These are phyloP conservation scores for Thamnophis elegans DNA, from an alignment of 2,797 vertebrate genomes.

Conservation along the genomic window DNA sequence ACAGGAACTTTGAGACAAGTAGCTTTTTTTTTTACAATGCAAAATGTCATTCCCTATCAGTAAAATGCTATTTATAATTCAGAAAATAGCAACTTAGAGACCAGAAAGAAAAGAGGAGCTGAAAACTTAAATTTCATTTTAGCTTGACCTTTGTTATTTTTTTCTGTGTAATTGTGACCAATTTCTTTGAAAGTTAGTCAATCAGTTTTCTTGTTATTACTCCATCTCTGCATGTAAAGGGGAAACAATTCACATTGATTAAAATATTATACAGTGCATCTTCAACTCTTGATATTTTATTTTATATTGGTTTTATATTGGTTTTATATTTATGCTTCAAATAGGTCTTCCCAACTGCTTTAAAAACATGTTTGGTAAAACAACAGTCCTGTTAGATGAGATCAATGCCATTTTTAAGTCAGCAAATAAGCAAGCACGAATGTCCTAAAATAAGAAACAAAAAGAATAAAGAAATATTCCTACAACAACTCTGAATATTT, in stretches of 20 bases:
- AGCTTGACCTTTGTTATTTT: conserved; percentile 37
- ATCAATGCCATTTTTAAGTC: not conserved
- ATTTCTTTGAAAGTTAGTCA: conserved; percentile 54
- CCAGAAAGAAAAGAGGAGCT: not conserved
- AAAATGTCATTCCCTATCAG: not conserved
- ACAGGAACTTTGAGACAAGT: not conserved
- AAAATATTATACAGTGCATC: not conserved
- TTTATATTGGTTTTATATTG: not conserved
- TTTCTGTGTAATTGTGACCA: not conserved
- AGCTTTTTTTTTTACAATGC: conserved; percentile 15
- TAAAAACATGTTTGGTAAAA: not conserved
- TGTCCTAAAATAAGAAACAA: not conserved
- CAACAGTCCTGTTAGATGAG: not conserved
- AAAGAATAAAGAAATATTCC: not conserved
- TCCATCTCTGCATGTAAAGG: not conserved
- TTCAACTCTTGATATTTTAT: not conserved
- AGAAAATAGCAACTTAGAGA: not conserved
- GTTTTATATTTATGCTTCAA: not conserved
- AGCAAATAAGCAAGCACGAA: not conserved
- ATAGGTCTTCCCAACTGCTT: not conserved
- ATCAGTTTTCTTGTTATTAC: conserved; percentile 11
- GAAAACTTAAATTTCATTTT: conserved; percentile 31
- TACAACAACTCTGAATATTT: not conserved
- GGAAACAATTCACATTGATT: not conserved
- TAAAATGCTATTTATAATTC: not conserved